Percentiles rank a stretch among this genome's conserved stretches.
phyloP scores from a whole-genome alignment of 2,797 vertebrate genomes.

The Melanogrammus aeglefinus region DNA sequence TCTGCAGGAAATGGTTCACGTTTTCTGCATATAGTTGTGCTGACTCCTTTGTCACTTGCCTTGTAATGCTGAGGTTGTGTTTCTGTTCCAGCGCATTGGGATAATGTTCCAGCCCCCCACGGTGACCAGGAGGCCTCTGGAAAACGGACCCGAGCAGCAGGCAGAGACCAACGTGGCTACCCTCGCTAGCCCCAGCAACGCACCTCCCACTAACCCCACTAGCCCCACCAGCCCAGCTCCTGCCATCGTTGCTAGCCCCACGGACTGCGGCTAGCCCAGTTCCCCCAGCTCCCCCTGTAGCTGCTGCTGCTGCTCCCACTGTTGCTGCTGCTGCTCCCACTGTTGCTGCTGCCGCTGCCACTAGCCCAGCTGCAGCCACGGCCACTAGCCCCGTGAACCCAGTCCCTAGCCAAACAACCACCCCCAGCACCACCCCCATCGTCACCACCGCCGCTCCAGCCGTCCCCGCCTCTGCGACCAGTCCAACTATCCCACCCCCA shows the following conservation, averaged over 20 bases:
- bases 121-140: conserved; percentile 77
- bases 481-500: conserved; percentile 53
- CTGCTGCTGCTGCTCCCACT: conserved; percentile 24
- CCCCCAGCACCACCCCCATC: conserved; percentile 42
- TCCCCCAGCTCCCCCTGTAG: conserved; percentile 29
- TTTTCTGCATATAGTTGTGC: not conserved
- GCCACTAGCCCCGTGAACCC: conserved; percentile 47
- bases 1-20: not conserved
- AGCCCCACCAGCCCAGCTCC: conserved; percentile 46
- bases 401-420: conserved; percentile 36
- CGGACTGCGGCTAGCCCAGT: conserved; percentile 3
- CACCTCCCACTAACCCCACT: conserved; percentile 39
- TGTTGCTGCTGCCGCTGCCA: conserved; percentile 15
- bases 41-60: not conserved
- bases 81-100: conserved; percentile 81
- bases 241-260: conserved; percentile 46
- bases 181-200: conserved; percentile 55
- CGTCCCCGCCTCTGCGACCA: conserved; percentile 53
- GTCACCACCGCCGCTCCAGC: conserved; percentile 39
- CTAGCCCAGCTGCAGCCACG: conserved; percentile 41
- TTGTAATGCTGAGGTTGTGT: not conserved
- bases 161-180: conserved; percentile 75
- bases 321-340: not conserved
- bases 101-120: conserved; percentile 91
- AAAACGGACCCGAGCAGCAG: conserved; percentile 91